Evolutionary conservation across 1,140 invertebrate species (phyloP).

Genomic region (Mercenaria mercenaria): DNA sequence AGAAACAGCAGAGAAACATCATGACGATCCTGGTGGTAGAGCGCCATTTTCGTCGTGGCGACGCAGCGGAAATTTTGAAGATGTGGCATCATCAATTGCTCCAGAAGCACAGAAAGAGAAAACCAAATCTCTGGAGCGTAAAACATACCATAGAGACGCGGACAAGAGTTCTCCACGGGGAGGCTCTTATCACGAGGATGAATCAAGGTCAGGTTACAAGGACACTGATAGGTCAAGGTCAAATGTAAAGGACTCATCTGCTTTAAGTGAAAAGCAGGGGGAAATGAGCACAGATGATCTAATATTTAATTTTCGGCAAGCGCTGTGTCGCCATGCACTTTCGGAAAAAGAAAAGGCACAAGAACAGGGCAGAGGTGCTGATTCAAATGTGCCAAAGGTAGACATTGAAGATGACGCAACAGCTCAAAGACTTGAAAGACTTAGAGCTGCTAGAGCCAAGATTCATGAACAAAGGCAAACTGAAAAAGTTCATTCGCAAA

Average conservation of each 20-base stretch:
- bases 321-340: slow-evolving; percentile 63
- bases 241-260: slow-evolving; percentile 1
- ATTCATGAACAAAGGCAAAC: slow-evolving; percentile 38
- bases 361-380: background rate
- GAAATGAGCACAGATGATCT: slow-evolving; percentile 45
- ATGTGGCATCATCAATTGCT: slow-evolving; percentile 41
- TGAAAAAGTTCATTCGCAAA: slow-evolving; percentile 23
- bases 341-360: slow-evolving; percentile 49
- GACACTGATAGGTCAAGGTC: slow-evolving; percentile 28
- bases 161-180: background rate
- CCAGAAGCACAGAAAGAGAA: slow-evolving; percentile 38
- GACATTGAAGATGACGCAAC: slow-evolving; percentile 44
- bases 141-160: slow-evolving; percentile 41
- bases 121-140: slow-evolving; percentile 30
- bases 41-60: slow-evolving; percentile 64
- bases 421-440: slow-evolving; percentile 51
- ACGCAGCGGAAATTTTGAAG: slow-evolving; percentile 64
- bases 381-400: background rate
- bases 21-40: slow-evolving; percentile 37
- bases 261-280: slow-evolving; percentile 27
- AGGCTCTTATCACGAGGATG: background rate
- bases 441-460: slow-evolving; percentile 52
- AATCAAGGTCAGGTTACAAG: slow-evolving; percentile 19
- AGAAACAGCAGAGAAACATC: slow-evolving; percentile 59
- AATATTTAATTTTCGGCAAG: slow-evolving; percentile 49